phyloP scores from a whole-genome alignment of 2,113 vertebrate species.

The Rattus rattus region DNA sequence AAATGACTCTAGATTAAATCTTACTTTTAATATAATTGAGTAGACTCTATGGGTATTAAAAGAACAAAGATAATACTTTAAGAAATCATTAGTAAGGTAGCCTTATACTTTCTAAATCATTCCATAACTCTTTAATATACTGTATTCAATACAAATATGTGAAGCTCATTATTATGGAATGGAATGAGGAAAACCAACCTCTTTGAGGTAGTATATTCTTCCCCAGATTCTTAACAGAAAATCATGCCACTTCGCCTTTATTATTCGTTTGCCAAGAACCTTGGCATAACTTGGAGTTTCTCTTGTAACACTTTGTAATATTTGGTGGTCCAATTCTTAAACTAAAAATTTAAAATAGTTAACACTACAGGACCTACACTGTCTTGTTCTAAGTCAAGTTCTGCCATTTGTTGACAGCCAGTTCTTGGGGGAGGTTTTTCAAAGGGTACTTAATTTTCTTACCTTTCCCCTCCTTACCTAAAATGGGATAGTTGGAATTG shows the following conservation, averaged over 20 bases:
- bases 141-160: background rate
- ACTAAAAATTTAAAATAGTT: background rate
- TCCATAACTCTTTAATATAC: background rate
- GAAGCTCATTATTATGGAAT: background rate
- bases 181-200: background rate
- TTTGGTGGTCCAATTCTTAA: background rate
- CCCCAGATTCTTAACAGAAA: background rate
- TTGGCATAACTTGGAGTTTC: background rate
- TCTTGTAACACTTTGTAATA: background rate
- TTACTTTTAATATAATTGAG: background rate
- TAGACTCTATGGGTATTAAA: background rate
- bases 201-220: background rate
- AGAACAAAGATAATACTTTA: slow-evolving; percentile 11
- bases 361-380: background rate
- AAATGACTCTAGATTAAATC: background rate
- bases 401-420: background rate
- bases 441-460: background rate
- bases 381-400: background rate
- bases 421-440: background rate
- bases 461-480: background rate
- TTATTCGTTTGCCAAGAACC: background rate
- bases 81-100: background rate
- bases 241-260: background rate
- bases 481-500: background rate
- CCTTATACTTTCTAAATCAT: background rate